A percentile compares a stretch with the other conserved stretches of the same genome.
These are phyloP conservation scores for Beroe forskalii DNA, from an alignment of 37 sponge, comb jelly and placozoan species.

Conservation along the genomic window DNA sequence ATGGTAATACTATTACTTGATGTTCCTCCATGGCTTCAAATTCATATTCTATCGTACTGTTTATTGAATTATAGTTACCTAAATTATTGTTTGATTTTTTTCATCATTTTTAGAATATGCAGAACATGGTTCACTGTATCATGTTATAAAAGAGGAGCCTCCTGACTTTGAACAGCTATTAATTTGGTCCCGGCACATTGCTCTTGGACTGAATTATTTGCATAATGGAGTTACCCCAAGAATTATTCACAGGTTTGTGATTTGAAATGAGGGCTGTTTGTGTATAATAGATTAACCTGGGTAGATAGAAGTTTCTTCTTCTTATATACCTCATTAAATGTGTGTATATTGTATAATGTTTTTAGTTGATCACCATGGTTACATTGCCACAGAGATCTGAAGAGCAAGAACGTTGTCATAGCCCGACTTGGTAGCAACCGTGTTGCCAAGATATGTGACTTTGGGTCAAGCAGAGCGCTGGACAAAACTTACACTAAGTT, in stretches of 20 bases:
- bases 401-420: slow-evolving; percentile 29
- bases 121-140: slow-evolving; percentile 30
- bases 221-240: neutral
- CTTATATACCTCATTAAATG: too few species aligned
- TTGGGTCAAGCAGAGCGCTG: slow-evolving; percentile 28
- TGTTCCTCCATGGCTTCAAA: too few species aligned
- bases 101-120: slow-evolving; percentile 25
- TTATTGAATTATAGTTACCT: neutral
- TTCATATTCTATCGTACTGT: too few species aligned
- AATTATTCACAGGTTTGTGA: slow-evolving; percentile 63
- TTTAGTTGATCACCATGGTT: too few species aligned
- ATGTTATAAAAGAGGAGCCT: neutral
- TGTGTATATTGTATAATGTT: too few species aligned
- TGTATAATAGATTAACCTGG: too few species aligned
- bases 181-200: slow-evolving; percentile 37
- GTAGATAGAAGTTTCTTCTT: too few species aligned
- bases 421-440: neutral
- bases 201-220: slow-evolving; percentile 37
- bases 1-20: too few species aligned
- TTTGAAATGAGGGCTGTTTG: too few species aligned
- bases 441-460: slow-evolving; percentile 62
- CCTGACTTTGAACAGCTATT: slow-evolving; percentile 32
- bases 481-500: neutral
- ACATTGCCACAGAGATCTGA: slow-evolving; percentile 46
- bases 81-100: neutral